Base-by-base conservation (phyloP, 1,140 invertebrate genomes). In the Myzus persicae region DNA sequence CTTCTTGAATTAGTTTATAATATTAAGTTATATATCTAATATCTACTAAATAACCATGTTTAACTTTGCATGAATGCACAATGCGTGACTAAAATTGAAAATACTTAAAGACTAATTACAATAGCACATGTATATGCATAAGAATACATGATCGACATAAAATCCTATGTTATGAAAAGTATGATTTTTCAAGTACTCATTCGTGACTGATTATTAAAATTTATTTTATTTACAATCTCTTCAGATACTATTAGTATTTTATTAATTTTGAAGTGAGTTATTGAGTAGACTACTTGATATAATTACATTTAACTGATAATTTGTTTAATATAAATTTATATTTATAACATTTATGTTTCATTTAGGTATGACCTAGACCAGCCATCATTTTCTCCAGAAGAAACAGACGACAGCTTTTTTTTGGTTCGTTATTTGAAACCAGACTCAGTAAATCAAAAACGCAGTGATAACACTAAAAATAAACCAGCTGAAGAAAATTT, bases 391-490 rank as follows among this genome's bases (percentile, higher is more conserved):
- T 97, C 97, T 46, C 97, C 97, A 40, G 97, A 97, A 26, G 96
- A 96, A 26, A 96, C 97, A 84, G 97, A 97, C 94, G 97, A 97
- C 94, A 96, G 96, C 82, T 97, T 97, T 94, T 97, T 97, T 94
- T 96, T 96, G 93, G 96, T 97, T 93, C 96, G 96, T 42, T 97
- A 97, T 94, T 95, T 96, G 0, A 95, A 95, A 93, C 76, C 36
- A 85, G 91, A 93, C 8, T n/a, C 91, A n/a, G 24, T 54, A 85
- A 93, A 93, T 54, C 59, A 88, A 76, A 91, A 91, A 54, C 22
- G 76, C 40, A 76, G 76, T 87, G 59, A 90, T 67, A 40, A 22
- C 76, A 42, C 59, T 59, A 91, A 91, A 90, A 94, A 54, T 89
- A 67, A 51, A 93, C 42, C 81, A 82, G 2, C 51, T 51, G 84